Percentiles rank a stretch among this genome's conserved stretches.
These are phyloP conservation scores for Erannis defoliaria DNA, from an alignment of 2,888 invertebrate species.

Conservation along the genomic window DNA sequence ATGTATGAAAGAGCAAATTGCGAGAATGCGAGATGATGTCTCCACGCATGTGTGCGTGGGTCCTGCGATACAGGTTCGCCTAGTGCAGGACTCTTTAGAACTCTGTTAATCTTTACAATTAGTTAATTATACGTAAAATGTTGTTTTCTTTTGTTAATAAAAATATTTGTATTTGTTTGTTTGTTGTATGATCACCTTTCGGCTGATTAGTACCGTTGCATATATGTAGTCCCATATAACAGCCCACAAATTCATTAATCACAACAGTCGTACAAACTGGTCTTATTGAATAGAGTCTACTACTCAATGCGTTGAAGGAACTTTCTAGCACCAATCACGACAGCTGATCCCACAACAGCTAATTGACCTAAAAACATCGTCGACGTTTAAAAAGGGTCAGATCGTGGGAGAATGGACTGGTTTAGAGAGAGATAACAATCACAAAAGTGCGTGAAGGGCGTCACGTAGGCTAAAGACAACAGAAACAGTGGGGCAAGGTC, in stretches of 20 bases:
- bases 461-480: constrained; percentile 70
- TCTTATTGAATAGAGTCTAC: constrained; percentile 25
- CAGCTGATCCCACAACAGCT: constrained; percentile 58
- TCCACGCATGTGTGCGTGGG: too few species aligned
- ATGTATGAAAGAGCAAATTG: too few species aligned
- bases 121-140: too few species aligned
- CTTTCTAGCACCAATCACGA: constrained; percentile 50
- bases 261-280: neutral
- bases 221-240: neutral
- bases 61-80: too few species aligned
- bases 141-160: too few species aligned
- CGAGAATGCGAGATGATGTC: too few species aligned
- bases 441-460: constrained; percentile 62
- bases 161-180: too few species aligned
- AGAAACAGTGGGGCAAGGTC: constrained; percentile 69
- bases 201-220: too few species aligned
- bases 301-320: constrained; percentile 46
- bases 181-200: too few species aligned
- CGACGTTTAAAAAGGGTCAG: constrained; percentile 34
- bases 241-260: constrained; percentile 13
- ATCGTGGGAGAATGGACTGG: constrained; percentile 38
- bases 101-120: too few species aligned
- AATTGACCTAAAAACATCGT: constrained; percentile 59
- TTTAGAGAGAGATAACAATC: constrained; percentile 53
- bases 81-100: too few species aligned